Evolutionary conservation across 2,888 invertebrate species (phyloP).

Genomic region (Agrotis puta): DNA sequence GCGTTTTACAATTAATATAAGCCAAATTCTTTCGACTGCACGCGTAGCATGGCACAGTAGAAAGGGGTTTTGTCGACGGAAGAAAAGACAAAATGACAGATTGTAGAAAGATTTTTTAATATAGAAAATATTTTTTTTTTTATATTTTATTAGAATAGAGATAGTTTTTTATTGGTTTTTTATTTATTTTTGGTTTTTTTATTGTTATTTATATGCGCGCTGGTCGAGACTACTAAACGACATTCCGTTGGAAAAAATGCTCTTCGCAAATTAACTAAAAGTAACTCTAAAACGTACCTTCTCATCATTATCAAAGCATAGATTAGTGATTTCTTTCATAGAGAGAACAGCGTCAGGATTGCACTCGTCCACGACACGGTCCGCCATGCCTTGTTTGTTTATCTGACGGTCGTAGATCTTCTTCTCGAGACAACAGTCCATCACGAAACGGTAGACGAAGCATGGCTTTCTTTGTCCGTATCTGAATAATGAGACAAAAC

Average conservation of each 20-base stretch:
- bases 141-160: too few relatives aligned
- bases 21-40: too few relatives aligned
- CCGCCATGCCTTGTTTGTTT: conserved; percentile 99
- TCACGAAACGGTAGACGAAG: conserved; percentile 98
- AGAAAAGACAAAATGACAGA: too few relatives aligned
- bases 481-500: conserved; percentile 8
- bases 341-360: conserved; percentile 98
- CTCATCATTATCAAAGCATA: conserved; percentile 97
- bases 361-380: conserved; percentile 99
- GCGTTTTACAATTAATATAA: background rate
- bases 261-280: background rate
- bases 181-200: too few relatives aligned
- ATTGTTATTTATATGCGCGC: too few relatives aligned
- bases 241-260: background rate
- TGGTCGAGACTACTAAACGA: too few relatives aligned
- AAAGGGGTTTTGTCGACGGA: too few relatives aligned
- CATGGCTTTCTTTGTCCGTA: conserved; percentile 97
- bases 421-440: conserved; percentile 99
- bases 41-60: too few relatives aligned
- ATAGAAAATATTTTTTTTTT: too few relatives aligned
- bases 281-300: conserved; percentile 76
- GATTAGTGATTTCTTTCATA: conserved; percentile 96
- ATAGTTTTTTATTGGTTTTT: too few relatives aligned
- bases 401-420: conserved; percentile 99
- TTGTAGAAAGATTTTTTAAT: too few relatives aligned